phyloP scores from a whole-genome alignment of 2,888 invertebrate genomes.

The Bhutanitis thaidina region DNA sequence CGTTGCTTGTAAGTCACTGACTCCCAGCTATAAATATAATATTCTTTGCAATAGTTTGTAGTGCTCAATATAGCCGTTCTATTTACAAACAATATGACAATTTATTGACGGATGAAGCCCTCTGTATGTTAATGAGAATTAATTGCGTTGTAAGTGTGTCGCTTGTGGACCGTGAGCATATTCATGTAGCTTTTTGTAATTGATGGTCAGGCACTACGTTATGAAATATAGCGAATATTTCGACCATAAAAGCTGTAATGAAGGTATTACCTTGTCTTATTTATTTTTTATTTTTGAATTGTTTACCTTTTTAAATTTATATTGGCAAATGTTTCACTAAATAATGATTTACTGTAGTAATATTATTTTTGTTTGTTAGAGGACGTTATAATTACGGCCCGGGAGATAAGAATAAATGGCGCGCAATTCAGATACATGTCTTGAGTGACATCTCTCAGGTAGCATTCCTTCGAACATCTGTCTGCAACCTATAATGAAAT shows the following conservation, averaged over 20 bases:
- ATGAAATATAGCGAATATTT: neutral
- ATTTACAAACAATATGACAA: conserved; percentile 65
- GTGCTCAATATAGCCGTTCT: conserved; percentile 48
- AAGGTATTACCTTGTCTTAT: neutral
- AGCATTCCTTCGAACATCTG: no score
- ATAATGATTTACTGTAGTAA: no score
- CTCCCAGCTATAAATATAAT: conserved; percentile 47
- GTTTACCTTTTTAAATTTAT: no score
- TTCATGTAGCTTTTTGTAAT: conserved; percentile 2
- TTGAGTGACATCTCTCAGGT: no score
- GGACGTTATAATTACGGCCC: no score
- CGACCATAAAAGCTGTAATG: neutral
- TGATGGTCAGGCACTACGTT: neutral
- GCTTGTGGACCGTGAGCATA: conserved; percentile 24
- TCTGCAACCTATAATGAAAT: no score
- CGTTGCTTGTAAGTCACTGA: conserved; percentile 49
- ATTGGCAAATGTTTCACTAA: neutral
- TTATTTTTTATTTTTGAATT: conserved; percentile 16
- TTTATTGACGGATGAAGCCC: conserved; percentile 53
- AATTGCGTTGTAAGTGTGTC: conserved; percentile 58
- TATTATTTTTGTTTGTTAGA: no score
- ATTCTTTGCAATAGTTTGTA: conserved; percentile 48
- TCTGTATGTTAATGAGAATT: conserved; percentile 57
- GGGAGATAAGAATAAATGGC: no score
- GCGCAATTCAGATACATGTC: no score